Evolutionary conservation across 2,113 vertebrate genomes (phyloP), one percentile per base, ranked within the genome.

Genomic region (Dromaius novaehollandiae): DNA sequence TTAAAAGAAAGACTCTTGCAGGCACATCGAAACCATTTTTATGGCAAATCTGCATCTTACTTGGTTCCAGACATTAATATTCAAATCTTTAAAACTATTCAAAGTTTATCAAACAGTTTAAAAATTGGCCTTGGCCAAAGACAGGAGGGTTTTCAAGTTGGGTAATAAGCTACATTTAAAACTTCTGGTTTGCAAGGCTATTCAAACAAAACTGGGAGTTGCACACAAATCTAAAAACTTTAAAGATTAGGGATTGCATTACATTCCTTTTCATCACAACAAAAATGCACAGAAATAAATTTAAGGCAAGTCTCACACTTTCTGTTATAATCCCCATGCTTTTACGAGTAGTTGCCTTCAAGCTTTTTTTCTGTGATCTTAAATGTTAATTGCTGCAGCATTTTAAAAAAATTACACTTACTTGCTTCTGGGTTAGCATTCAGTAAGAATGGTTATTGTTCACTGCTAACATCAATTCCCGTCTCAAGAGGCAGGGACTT

Each of bases 401-500:
- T 50, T 89, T 86, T 8, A 28, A 13, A 92, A 86, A 56, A 6
- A 6, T 20, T 48, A 56, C 61, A 38, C 76, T 9, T 85, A n/a
- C 66, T 79, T 85, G 63, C 74, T 82, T 51, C 77, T 65, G 83
- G 28, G 13, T 61, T 70, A 61, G 30, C 65, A 82, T 71, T 84
- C 48, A 32, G 13, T 17, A 69, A 69, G 26, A 92, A 86, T 26
- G 11, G 36, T 86, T 78, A 56, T 10, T 65, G 53, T 48, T 84
- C 74, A 74, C 10, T 76, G 89, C 89, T 91, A 69, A 69, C 51
- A 87, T 48, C 53, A 80, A 40, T 58, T 84, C 26, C 20, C 25
- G 66, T 44, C 84, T 89, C 76, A 82, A 82, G 70, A 93, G 55
- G 86, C 2, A 89, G 42, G 85, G 64, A 86, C 91, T 93, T 93